Evolutionary conservation across 2,113 vertebrate species (phyloP).

Genomic region (Crypturellus undulatus): DNA sequence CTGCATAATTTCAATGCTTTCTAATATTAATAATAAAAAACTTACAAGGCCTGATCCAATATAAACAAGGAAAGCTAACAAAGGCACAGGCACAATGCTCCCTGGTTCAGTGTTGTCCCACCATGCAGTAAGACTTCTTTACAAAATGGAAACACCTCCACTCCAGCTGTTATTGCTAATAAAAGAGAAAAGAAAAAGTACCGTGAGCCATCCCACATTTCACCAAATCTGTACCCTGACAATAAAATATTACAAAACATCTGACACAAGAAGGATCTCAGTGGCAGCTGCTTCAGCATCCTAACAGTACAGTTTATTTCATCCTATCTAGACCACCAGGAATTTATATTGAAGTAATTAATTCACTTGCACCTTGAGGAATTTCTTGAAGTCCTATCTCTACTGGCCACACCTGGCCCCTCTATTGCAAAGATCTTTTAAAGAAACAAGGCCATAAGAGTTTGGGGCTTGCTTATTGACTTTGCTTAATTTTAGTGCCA

Average conservation of each 20-base stretch:
- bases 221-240: background rate
- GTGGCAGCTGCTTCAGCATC: background rate
- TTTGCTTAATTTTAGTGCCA: background rate
- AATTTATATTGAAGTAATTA: background rate
- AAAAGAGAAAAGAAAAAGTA: background rate
- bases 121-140: background rate
- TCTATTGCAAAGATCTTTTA: background rate
- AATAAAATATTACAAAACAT: background rate
- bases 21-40: background rate
- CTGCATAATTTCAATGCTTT: background rate
- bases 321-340: background rate
- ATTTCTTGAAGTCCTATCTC: background rate
- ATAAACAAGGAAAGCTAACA: background rate
- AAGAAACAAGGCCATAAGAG: background rate
- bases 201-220: background rate
- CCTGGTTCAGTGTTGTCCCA: background rate
- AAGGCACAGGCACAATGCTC: background rate
- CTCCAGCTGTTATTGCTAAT: background rate
- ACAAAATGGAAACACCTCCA: background rate
- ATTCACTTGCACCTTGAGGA: background rate
- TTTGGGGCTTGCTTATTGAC: background rate
- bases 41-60: background rate
- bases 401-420: background rate
- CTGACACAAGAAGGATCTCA: background rate
- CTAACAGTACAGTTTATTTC: fast-evolving